A percentile compares a stretch with the other conserved stretches of the same genome.
These are phyloP conservation scores for Neotoma lepida DNA, from an alignment of 2,113 vertebrate genomes.

Conservation along the genomic window DNA sequence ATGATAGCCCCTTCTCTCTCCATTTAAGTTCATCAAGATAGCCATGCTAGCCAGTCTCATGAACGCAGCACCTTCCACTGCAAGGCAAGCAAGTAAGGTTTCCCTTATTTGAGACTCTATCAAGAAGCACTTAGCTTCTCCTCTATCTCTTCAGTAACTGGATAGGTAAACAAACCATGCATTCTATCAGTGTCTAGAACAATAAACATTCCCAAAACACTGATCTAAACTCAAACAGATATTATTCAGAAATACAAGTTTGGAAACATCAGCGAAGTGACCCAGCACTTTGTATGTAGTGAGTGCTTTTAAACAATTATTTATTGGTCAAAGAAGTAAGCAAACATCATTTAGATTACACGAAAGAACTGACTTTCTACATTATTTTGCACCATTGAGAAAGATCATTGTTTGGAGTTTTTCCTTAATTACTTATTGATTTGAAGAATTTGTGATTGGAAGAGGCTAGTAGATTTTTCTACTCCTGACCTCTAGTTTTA, in stretches of 20 bases:
- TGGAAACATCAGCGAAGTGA: not conserved
- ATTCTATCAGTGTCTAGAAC: conserved; percentile 14
- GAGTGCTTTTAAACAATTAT: not conserved
- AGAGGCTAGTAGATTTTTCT: conserved; percentile 42
- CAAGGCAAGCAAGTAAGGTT: not conserved
- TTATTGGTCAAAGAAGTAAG: conserved; percentile 59
- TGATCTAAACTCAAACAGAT: conserved; percentile 14
- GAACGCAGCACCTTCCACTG: not conserved
- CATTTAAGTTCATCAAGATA: not conserved
- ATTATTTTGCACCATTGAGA: conserved; percentile 33
- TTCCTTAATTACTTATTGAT: conserved; percentile 66
- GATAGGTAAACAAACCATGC: not conserved
- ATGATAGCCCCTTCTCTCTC: not conserved
- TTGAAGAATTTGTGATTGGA: conserved; percentile 52
- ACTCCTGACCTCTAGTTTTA: conserved; percentile 8
- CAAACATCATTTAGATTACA: conserved; percentile 46
- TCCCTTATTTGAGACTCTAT: not conserved
- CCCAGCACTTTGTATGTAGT: not conserved
- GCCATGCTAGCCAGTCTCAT: not conserved
- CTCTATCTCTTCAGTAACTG: not conserved
- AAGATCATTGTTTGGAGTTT: conserved; percentile 43
- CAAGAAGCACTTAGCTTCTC: not conserved
- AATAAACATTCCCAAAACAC: not conserved
- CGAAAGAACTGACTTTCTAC: conserved; percentile 28
- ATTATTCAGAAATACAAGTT: conserved; percentile 7